Evolutionary conservation across 2,888 invertebrate genomes (phyloP).

Genomic region (Cataglyphis livida): DNA sequence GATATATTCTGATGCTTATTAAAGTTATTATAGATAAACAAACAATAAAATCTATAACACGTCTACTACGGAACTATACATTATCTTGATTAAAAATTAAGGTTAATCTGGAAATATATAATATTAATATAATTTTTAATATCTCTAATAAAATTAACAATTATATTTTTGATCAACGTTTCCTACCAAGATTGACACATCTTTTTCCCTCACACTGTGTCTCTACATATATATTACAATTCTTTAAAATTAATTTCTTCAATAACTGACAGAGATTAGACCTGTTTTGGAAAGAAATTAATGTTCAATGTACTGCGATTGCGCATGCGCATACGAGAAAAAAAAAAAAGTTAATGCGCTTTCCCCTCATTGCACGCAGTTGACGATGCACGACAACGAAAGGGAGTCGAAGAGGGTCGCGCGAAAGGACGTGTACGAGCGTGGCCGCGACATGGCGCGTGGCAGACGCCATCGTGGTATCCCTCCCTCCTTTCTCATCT

Average conservation of each 20-base stretch:
- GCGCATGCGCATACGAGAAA: slow-evolving; percentile 40
- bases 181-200: neutral
- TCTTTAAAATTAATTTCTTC: neutral
- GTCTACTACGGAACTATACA: neutral
- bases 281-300: neutral
- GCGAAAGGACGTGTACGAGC: slow-evolving; percentile 78
- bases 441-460: slow-evolving; percentile 83
- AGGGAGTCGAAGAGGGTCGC: slow-evolving; percentile 49
- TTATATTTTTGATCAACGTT: neutral
- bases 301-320: slow-evolving; percentile 56
- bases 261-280: neutral
- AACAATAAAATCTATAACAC: neutral
- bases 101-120: neutral
- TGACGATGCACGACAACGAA: slow-evolving; percentile 56
- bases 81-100: neutral
- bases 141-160: neutral
- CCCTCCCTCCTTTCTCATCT: slow-evolving; percentile 58
- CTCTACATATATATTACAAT: neutral
- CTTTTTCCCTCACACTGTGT: neutral
- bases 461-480: slow-evolving; percentile 82
- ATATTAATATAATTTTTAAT: neutral
- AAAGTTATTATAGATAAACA: neutral
- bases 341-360: slow-evolving; percentile 67
- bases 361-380: slow-evolving; percentile 57
- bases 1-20: neutral